Evolutionary conservation across 2,888 invertebrate species (phyloP).

Genomic region (Seira ritae): DNA sequence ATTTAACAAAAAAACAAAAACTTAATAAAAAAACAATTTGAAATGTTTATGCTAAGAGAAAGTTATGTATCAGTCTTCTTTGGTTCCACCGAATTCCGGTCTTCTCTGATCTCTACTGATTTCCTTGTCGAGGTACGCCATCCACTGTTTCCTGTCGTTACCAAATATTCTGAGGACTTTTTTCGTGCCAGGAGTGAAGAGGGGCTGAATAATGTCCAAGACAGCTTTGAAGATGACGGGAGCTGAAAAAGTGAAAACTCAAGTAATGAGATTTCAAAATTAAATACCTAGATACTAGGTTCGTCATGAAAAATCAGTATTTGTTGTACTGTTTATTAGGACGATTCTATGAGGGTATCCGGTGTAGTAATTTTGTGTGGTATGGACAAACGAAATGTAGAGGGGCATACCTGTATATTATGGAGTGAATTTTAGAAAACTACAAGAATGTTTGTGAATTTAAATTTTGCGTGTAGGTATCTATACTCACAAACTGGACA

Average conservation of each 20-base stretch:
- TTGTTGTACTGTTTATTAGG: slow-evolving; percentile 34
- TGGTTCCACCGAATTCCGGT: slow-evolving; percentile 52
- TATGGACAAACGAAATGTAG: slow-evolving; percentile 25
- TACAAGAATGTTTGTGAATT: slow-evolving; percentile 37
- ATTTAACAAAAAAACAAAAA: neutral
- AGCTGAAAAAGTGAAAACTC: slow-evolving; percentile 33
- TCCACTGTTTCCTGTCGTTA: slow-evolving; percentile 38
- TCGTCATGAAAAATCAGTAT: slow-evolving; percentile 13
- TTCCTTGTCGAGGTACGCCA: slow-evolving; percentile 40
- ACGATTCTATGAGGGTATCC: slow-evolving; percentile 26
- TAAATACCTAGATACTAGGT: neutral
- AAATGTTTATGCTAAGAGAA: neutral
- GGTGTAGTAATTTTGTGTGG: slow-evolving; percentile 23
- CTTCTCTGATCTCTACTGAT: slow-evolving; percentile 32
- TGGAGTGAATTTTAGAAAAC: neutral
- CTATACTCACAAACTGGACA: slow-evolving; percentile 36
- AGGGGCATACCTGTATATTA: slow-evolving; percentile 29
- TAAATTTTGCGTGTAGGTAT: slow-evolving; percentile 11
- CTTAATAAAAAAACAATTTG: neutral
- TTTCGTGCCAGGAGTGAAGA: slow-evolving; percentile 27
- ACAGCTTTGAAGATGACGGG: slow-evolving; percentile 36
- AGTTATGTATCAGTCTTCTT: neutral
- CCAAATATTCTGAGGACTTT: slow-evolving; percentile 39
- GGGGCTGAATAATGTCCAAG: slow-evolving; percentile 30
- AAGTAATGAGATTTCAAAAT: too few species aligned